phyloP scores from a whole-genome alignment of 2,113 vertebrate species.

The Cygnus atratus region DNA sequence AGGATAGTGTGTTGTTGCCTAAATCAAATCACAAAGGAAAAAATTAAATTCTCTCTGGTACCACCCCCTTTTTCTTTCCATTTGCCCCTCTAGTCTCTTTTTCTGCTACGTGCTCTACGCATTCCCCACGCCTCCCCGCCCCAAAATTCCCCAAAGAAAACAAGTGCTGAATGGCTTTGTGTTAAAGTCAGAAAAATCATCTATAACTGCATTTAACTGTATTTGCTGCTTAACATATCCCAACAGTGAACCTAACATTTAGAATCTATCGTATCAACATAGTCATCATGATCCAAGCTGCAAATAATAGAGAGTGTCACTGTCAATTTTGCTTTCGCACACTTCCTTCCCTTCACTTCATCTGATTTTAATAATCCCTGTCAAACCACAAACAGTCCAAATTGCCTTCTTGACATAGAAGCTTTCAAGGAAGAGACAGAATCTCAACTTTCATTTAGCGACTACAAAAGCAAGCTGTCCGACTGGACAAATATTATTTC shows the following conservation, averaged over 20 bases:
- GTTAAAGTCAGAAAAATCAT: conserved; percentile 65
- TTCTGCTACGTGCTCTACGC: not conserved
- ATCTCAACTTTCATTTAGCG: conserved; percentile 98
- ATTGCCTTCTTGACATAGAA: conserved; percentile 90
- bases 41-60: conserved; percentile 44
- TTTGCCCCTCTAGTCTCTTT: not conserved
- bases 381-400: conserved; percentile 96
- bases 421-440: conserved; percentile 89
- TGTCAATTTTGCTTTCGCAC: conserved; percentile 96
- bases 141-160: conserved; percentile 25
- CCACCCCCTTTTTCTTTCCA: not conserved
- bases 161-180: conserved; percentile 31
- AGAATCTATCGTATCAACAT: conserved; percentile 81
- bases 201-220: conserved; percentile 66
- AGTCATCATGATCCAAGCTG: conserved; percentile 93
- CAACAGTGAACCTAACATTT: conserved; percentile 81
- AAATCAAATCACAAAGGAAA: conserved; percentile 40
- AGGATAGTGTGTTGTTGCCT: not conserved
- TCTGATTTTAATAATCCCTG: conserved; percentile 99
- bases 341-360: conserved; percentile 87
- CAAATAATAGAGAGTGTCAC: conserved; percentile 97
- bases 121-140: not conserved
- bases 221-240: conserved; percentile 81
- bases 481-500: conserved; percentile 99
- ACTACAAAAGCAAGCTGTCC: conserved; percentile 96